phyloP scores from a whole-genome alignment of 92 coral and sea anemone species.

The Ricordea florida region DNA sequence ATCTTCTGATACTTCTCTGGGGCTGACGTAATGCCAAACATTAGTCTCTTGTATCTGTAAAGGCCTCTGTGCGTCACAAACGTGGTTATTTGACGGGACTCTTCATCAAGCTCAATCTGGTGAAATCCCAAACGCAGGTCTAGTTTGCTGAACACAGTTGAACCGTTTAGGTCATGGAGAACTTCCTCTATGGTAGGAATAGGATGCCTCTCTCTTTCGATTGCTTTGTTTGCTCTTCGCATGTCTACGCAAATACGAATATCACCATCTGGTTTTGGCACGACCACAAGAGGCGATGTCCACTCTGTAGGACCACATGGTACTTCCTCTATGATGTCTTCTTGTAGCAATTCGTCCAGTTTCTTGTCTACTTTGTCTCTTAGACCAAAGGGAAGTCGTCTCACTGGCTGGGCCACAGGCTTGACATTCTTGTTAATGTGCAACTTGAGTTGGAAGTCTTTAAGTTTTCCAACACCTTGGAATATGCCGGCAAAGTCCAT shows the following conservation, averaged over 20 bases:
- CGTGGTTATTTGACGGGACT: slow-evolving; percentile 24
- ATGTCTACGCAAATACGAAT: slow-evolving; percentile 45
- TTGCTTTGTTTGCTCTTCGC: slow-evolving; percentile 39
- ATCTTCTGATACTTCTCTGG: slow-evolving; percentile 57
- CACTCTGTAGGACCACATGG: slow-evolving; percentile 37
- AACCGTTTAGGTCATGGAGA: slow-evolving; percentile 29
- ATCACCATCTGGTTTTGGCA: slow-evolving; percentile 23
- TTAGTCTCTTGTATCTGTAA: slow-evolving; percentile 30
- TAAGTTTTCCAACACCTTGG: slow-evolving; percentile 41
- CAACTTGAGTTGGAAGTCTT: slow-evolving; percentile 50
- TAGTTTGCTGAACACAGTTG: slow-evolving; percentile 39
- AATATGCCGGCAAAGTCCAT: slow-evolving; percentile 26
- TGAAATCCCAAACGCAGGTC: slow-evolving; percentile 60
- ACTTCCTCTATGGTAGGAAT: slow-evolving; percentile 53
- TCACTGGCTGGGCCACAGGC: slow-evolving; percentile 46
- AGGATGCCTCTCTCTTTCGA: slow-evolving; percentile 39
- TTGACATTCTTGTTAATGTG: slow-evolving; percentile 30
- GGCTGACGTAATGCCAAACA: slow-evolving; percentile 35
- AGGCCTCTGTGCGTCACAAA: slow-evolving; percentile 34
- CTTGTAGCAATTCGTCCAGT: slow-evolving; percentile 22
- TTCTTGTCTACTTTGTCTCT: slow-evolving; percentile 40
- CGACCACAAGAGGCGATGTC: slow-evolving; percentile 41
- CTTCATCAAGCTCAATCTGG: slow-evolving; percentile 51
- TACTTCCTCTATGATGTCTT: slow-evolving; percentile 40
- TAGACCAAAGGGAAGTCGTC: slow-evolving; percentile 46